A percentile compares a stretch with the other conserved stretches of the same genome.
These are phyloP conservation scores for Scaeva pyrastri DNA, from an alignment of 2,888 invertebrate species.

Conservation along the genomic window DNA sequence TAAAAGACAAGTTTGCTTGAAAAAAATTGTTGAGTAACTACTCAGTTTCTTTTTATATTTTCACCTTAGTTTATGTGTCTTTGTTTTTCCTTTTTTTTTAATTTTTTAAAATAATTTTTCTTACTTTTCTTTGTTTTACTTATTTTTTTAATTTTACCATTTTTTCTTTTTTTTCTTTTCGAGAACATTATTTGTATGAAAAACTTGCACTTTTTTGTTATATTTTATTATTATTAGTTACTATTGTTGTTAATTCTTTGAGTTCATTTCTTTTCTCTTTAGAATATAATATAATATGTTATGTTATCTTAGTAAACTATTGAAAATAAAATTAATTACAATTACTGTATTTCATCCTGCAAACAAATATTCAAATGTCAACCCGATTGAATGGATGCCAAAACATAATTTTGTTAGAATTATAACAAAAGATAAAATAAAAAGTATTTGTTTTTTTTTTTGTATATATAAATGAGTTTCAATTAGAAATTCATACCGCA, in stretches of 20 bases:
- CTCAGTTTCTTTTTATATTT: slow-evolving; percentile 66
- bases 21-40: slow-evolving; percentile 63
- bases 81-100: slow-evolving; percentile 54
- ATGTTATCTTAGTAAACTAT: slow-evolving; percentile 40
- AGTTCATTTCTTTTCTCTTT: slow-evolving; percentile 52
- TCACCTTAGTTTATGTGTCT: slow-evolving; percentile 58
- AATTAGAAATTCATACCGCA: slow-evolving; percentile 49
- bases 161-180: slow-evolving; percentile 49
- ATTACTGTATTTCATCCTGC: slow-evolving; percentile 25
- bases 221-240: slow-evolving; percentile 65
- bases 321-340: slow-evolving; percentile 45
- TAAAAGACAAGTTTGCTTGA: slow-evolving; percentile 64
- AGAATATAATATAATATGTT: slow-evolving; percentile 35
- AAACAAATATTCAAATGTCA: slow-evolving; percentile 47
- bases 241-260: slow-evolving; percentile 50
- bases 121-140: slow-evolving; percentile 29
- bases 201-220: slow-evolving; percentile 62
- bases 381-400: slow-evolving; percentile 36
- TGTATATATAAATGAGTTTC: slow-evolving; percentile 20
- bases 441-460: slow-evolving; percentile 3
- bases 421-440: slow-evolving; percentile 8
- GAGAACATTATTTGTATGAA: slow-evolving; percentile 66
- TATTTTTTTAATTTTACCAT: slow-evolving; percentile 22
- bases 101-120: slow-evolving; percentile 26
- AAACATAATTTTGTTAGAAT: slow-evolving; percentile 25